Percentiles rank a stretch among this genome's conserved stretches.
Evolutionary conservation across 2,113 vertebrate species (phyloP).

Genomic region (Silurus glanis): DNA sequence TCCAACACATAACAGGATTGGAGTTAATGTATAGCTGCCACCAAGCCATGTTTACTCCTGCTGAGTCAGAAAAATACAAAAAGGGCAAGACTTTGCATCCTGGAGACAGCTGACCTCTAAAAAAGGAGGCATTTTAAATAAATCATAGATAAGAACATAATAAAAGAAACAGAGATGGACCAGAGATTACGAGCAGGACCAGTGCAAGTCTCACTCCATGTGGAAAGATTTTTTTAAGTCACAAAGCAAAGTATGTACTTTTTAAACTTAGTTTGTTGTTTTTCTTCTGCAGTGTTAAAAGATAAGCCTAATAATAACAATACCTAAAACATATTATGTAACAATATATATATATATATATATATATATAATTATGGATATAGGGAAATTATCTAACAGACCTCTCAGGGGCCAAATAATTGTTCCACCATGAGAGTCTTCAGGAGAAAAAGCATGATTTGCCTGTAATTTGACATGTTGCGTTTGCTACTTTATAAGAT

Average conservation of each 20-base stretch:
- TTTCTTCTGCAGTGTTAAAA: neutral
- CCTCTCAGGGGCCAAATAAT: neutral
- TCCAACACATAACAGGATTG: neutral
- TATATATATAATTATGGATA: neutral
- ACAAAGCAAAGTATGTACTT: neutral
- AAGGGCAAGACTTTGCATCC: neutral
- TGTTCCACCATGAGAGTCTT: neutral
- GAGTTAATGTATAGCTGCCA: slow-evolving; percentile 25
- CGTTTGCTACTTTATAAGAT: neutral
- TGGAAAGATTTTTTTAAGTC: neutral
- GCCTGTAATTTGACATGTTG: neutral
- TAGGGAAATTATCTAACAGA: neutral
- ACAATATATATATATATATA: neutral
- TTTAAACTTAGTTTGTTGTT: neutral
- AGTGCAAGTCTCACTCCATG: neutral
- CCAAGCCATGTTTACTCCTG: neutral
- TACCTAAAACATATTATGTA: neutral
- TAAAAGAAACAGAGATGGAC: neutral
- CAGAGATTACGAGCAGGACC: neutral
- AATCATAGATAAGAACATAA: neutral
- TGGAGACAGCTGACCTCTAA: neutral
- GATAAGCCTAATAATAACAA: neutral
- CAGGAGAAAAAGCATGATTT: neutral
- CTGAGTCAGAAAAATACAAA: slow-evolving; percentile 18
- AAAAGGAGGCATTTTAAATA: neutral